Conservation (phyloP, 2,113 vertebrate species). For the Columbina picui region DNA sequence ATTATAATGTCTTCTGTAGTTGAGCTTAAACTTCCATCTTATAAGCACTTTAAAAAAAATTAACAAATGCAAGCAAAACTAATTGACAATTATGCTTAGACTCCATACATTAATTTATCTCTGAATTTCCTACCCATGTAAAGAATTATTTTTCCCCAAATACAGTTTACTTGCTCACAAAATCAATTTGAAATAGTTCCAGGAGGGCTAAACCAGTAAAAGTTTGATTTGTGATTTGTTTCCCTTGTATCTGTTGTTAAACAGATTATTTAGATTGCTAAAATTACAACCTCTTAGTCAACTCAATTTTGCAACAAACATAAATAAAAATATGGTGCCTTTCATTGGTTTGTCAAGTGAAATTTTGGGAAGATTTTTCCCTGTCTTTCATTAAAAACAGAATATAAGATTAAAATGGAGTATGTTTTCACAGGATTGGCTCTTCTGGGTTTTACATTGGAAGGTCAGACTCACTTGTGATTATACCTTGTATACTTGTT, state of each 20-base stretch:
- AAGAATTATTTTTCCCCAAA: background rate
- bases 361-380: background rate
- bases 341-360: background rate
- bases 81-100: background rate
- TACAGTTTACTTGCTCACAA: background rate
- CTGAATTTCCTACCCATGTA: background rate
- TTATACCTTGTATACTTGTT: background rate
- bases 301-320: slow-evolving; percentile 8
- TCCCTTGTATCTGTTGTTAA: background rate
- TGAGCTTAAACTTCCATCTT: background rate
- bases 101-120: background rate
- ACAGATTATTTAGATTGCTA: background rate
- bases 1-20: background rate
- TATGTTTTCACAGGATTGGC: background rate
- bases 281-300: background rate
- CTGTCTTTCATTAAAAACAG: background rate
- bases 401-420: background rate
- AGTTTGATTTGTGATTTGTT: background rate
- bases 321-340: background rate
- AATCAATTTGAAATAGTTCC: background rate
- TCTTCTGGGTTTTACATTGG: background rate
- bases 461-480: background rate
- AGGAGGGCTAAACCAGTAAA: background rate
- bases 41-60: background rate
- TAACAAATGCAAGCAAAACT: background rate